These are phyloP conservation scores for Serilophus lunatus DNA, from an alignment of 2,113 vertebrate species.

Conservation along the genomic window DNA sequence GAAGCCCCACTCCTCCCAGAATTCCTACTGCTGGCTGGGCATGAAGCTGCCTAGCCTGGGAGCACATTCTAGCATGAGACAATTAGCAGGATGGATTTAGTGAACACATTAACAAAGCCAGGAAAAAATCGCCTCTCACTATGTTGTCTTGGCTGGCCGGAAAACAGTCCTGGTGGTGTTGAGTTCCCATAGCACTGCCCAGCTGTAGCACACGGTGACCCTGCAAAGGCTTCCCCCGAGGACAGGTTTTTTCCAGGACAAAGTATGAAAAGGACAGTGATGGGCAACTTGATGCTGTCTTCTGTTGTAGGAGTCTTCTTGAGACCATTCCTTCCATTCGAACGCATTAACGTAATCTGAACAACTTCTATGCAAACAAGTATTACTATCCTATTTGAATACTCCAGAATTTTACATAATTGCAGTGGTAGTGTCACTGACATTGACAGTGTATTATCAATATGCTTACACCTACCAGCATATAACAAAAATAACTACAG, in stretches of 20 bases:
- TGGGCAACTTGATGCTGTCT: fast-evolving
- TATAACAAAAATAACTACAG: not conserved
- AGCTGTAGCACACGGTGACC: fast-evolving
- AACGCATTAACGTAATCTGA: not conserved
- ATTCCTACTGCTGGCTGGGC: not conserved
- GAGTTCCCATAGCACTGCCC: fast-evolving
- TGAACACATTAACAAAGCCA: not conserved
- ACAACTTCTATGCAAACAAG: not conserved
- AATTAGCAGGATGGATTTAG: not conserved
- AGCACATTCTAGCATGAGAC: not conserved
- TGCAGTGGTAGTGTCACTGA: not conserved
- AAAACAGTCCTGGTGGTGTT: fast-evolving
- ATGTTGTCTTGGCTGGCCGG: fast-evolving
- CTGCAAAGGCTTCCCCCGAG: not conserved
- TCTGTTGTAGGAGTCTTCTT: not conserved
- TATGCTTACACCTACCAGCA: not conserved
- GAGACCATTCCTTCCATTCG: not conserved
- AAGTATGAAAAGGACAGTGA: not conserved
- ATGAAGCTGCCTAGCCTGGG: not conserved
- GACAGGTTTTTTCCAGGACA: not conserved
- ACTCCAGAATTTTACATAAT: not conserved
- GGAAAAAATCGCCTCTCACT: not conserved
- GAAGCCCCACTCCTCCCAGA: not conserved
- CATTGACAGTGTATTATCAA: not conserved
- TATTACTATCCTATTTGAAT: not conserved